Evolutionary conservation across 2,888 invertebrate genomes (phyloP).

Genomic region (Tipula helvola): DNA sequence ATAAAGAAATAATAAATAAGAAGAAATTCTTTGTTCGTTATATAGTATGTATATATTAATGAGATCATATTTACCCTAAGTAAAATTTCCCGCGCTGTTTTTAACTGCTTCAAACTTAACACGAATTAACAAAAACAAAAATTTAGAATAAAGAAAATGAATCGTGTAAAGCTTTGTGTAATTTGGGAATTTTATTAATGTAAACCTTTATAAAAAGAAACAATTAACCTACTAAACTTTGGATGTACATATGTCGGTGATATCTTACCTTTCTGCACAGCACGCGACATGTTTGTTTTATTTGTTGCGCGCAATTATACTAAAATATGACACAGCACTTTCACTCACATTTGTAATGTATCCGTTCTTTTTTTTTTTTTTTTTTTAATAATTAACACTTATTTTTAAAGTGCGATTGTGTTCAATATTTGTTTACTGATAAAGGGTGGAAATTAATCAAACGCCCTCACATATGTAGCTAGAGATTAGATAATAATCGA

Average conservation of each 20-base stretch:
- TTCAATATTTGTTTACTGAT: background rate
- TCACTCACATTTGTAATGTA: background rate
- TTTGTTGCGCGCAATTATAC: background rate
- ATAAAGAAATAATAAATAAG: background rate
- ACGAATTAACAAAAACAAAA: background rate
- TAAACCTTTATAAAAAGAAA: background rate
- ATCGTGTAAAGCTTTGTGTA: background rate
- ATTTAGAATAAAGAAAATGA: background rate
- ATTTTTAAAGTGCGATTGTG: background rate
- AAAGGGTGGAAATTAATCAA: background rate
- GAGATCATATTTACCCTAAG: background rate
- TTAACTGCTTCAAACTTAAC: background rate
- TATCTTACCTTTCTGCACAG: background rate
- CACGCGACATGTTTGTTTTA: background rate
- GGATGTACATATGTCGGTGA: background rate
- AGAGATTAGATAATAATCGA: background rate
- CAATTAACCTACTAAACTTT: background rate
- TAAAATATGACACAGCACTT: background rate
- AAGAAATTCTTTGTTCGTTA: background rate
- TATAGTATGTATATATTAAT: background rate
- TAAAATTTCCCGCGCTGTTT: background rate
- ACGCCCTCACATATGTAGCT: background rate
- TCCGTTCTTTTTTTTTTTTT: background rate
- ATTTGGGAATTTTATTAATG: background rate
- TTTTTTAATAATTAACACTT: background rate